phyloP scores from a whole-genome alignment of 23 tunicate species.

The Styela plicata region DNA sequence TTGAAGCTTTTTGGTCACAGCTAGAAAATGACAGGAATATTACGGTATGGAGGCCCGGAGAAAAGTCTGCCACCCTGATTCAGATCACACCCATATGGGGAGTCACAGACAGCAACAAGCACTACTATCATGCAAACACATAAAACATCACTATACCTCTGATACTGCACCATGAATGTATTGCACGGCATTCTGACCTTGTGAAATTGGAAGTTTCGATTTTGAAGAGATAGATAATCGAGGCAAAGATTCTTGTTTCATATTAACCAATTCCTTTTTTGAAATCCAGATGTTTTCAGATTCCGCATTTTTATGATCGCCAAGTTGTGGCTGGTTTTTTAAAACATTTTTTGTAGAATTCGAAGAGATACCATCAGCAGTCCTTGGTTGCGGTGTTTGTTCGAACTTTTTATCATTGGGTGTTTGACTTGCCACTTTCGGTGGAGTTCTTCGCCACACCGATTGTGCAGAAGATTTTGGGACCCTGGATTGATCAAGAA shows the following conservation, averaged over 20 bases:
- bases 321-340: background rate
- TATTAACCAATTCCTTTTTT: background rate
- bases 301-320: background rate
- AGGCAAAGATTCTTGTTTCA: background rate
- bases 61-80: too few relatives aligned
- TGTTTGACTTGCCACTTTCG: background rate
- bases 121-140: too few relatives aligned
- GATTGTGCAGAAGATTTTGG: background rate
- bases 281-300: background rate
- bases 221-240: background rate
- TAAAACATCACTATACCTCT: background rate
- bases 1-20: too few relatives aligned
- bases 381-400: background rate
- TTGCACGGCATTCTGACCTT: background rate
- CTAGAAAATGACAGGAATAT: too few relatives aligned
- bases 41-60: too few relatives aligned
- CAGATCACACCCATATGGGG: too few relatives aligned
- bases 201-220: background rate
- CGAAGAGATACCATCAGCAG: background rate
- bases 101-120: too few relatives aligned
- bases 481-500: background rate
- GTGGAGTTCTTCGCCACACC: slow-evolving; percentile 45
- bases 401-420: too few relatives aligned
- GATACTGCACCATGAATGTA: background rate
- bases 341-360: background rate